phyloP scores from a whole-genome alignment of 2,797 vertebrate species.

The Diceros bicornis region DNA sequence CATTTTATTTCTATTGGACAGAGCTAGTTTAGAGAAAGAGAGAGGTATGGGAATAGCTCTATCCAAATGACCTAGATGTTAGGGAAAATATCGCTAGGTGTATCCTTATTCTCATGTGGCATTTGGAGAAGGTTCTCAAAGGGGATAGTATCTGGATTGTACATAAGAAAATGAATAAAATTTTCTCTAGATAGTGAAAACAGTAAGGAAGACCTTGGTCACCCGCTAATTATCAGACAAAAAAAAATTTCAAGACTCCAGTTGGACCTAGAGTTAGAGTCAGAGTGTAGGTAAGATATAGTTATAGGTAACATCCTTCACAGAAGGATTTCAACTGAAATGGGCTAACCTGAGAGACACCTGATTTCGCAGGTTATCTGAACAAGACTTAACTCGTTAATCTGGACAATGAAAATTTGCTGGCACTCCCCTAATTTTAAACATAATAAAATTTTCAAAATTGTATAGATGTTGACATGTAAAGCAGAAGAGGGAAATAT shows the following conservation, averaged over 20 bases:
- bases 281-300: neutral
- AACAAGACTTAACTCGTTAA: neutral
- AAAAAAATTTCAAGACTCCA: neutral
- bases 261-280: neutral
- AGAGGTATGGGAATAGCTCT: neutral
- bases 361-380: neutral
- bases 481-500: neutral
- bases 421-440: neutral
- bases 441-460: neutral
- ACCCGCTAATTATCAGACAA: neutral
- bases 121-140: neutral
- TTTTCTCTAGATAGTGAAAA: neutral
- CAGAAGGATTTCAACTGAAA: neutral
- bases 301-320: neutral
- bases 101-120: neutral
- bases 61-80: neutral
- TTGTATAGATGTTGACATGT: neutral
- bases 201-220: neutral
- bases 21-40: neutral
- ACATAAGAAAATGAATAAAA: neutral
- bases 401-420: neutral
- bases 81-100: neutral
- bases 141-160: neutral
- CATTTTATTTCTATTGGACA: neutral
- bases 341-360: neutral